Conservation (phyloP, 1,140 invertebrate species). For the Ooceraea biroi region DNA sequence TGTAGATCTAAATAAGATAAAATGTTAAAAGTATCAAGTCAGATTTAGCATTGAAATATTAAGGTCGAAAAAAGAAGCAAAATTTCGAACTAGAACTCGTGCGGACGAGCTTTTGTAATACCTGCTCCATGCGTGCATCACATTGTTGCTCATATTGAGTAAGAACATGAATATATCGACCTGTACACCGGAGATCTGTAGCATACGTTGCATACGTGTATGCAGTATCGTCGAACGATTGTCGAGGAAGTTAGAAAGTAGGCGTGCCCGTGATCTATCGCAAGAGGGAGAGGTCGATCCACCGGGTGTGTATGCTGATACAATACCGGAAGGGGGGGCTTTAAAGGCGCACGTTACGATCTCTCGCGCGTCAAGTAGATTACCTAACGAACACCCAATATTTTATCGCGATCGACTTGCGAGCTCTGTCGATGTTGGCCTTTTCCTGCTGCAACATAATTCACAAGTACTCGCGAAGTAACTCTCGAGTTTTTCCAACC, state of each 20-base stretch:
- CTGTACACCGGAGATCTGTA: constrained; percentile 44
- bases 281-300: constrained; percentile 75
- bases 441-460: neutral
- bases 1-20: too few species aligned
- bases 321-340: constrained; percentile 43
- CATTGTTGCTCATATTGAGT: constrained; percentile 27
- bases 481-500: too few species aligned
- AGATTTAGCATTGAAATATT: too few species aligned
- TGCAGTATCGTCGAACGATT: constrained; percentile 73
- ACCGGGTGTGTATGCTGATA: constrained; percentile 62
- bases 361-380: constrained; percentile 34
- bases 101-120: constrained; percentile 47
- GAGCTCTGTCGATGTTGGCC: neutral
- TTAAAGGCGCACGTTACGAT: constrained; percentile 19
- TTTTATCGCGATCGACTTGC: constrained; percentile 22
- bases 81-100: too few species aligned
- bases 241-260: constrained; percentile 82
- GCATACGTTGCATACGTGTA: neutral
- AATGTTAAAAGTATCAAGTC: too few species aligned
- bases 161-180: constrained; percentile 51
- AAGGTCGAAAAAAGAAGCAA: too few species aligned
- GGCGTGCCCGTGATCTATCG: constrained; percentile 79
- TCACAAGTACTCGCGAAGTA: neutral
- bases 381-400: constrained; percentile 36
- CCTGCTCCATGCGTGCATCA: neutral